phyloP scores from a whole-genome alignment of 2,888 invertebrate species.

The Athetis lepigone region DNA sequence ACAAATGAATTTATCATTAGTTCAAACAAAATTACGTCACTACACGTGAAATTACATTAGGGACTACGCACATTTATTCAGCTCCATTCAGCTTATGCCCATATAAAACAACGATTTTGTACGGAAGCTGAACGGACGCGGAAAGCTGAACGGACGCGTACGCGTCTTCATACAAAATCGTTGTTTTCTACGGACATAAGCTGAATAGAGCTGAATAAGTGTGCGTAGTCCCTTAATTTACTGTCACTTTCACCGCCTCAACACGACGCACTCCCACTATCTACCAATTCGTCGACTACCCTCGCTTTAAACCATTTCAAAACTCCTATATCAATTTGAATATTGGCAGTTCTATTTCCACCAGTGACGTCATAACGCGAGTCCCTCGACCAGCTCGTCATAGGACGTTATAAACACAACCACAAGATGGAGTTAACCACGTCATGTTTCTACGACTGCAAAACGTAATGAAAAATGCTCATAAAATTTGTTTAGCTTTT shows the following conservation, averaged over 20 bases:
- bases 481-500: conserved; percentile 18
- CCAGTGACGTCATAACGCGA: conserved; percentile 39
- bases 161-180: too few relatives aligned
- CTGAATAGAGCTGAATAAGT: too few relatives aligned
- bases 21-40: too few relatives aligned
- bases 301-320: conserved; percentile 12
- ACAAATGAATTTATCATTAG: too few relatives aligned
- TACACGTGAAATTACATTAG: too few relatives aligned
- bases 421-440: conserved; percentile 11
- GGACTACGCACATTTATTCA: too few relatives aligned
- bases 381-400: conserved; percentile 27
- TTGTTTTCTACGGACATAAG: too few relatives aligned
- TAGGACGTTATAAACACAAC: conserved; percentile 17
- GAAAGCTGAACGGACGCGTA: too few relatives aligned
- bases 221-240: too few relatives aligned
- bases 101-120: too few relatives aligned
- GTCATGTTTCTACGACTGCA: conserved; percentile 28
- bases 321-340: conserved; percentile 23
- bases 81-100: too few relatives aligned
- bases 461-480: neutral
- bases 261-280: neutral
- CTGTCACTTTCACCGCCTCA: neutral
- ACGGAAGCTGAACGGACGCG: too few relatives aligned
- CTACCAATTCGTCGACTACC: conserved; percentile 16
- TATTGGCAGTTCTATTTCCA: conserved; percentile 22